Conservation (phyloP, 53 echinoderm and acorn worm genomes). For the Crossaster papposus region DNA sequence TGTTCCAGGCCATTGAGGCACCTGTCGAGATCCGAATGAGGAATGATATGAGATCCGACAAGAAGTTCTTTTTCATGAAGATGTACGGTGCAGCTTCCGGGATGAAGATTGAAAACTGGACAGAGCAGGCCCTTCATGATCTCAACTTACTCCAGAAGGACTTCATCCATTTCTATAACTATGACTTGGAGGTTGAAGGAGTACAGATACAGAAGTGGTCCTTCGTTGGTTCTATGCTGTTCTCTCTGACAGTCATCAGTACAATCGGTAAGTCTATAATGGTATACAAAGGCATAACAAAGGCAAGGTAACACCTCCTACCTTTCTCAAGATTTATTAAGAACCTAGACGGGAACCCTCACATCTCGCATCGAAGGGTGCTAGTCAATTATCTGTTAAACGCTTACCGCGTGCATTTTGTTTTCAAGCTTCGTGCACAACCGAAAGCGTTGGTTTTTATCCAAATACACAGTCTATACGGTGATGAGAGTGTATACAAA, state of each 20-base stretch:
- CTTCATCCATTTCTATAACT: conserved; percentile 69
- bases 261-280: conserved; percentile 91
- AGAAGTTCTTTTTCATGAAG: conserved; percentile 63
- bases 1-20: conserved; percentile 78
- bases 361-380: too few species aligned
- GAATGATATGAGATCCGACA: conserved; percentile 57
- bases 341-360: too few species aligned
- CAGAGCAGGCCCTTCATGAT: conserved; percentile 60
- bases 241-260: conserved; percentile 92
- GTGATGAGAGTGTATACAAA: too few species aligned
- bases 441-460: too few species aligned
- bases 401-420: too few species aligned
- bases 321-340: too few species aligned
- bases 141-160: conserved; percentile 65
- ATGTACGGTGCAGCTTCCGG: conserved; percentile 57
- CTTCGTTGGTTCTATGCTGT: conserved; percentile 95
- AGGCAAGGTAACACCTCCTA: too few species aligned
- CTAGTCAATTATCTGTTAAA: too few species aligned
- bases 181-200: conserved; percentile 61
- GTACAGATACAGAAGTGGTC: conserved; percentile 74
- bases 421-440: too few species aligned
- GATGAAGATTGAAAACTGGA: conserved; percentile 68
- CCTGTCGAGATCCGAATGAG: conserved; percentile 70
- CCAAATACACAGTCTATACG: too few species aligned
- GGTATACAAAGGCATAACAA: neutral